Conservation (phyloP, 2,113 vertebrate species). For the Carassius auratus region DNA sequence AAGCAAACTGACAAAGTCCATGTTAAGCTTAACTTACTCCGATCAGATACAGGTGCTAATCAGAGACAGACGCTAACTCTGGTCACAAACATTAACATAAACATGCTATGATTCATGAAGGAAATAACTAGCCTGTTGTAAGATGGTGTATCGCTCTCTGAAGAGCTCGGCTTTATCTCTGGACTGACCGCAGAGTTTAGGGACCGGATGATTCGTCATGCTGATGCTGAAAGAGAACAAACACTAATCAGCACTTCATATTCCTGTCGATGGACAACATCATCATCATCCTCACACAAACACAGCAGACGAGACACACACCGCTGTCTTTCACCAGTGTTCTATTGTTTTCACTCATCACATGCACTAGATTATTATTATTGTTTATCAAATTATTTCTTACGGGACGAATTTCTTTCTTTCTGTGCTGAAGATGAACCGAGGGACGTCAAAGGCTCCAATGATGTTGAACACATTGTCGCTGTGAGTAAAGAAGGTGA, state of each 20-base stretch:
- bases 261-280: neutral
- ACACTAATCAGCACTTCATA: neutral
- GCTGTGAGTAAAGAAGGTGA: conserved; percentile 70
- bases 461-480: conserved; percentile 96
- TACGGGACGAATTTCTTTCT: conserved; percentile 96
- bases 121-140: conserved; percentile 81
- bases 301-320: no score
- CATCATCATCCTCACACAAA: neutral
- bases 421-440: conserved; percentile 89
- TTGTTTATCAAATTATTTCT: conserved; percentile 62
- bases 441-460: conserved; percentile 92
- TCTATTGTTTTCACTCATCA: neutral
- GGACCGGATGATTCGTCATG: conserved; percentile 82
- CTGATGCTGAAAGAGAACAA: conserved; percentile 74
- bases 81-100: neutral
- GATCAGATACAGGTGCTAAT: no score
- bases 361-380: neutral
- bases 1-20: no score
- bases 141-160: conserved; percentile 88
- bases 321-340: no score
- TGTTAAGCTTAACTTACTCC: no score
- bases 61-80: no score
- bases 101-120: neutral
- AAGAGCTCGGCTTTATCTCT: conserved; percentile 94
- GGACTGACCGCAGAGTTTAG: conserved; percentile 85